These are phyloP conservation scores for Polypterus bichir DNA, from an alignment of 2,113 vertebrate genomes.

Conservation along the genomic window DNA sequence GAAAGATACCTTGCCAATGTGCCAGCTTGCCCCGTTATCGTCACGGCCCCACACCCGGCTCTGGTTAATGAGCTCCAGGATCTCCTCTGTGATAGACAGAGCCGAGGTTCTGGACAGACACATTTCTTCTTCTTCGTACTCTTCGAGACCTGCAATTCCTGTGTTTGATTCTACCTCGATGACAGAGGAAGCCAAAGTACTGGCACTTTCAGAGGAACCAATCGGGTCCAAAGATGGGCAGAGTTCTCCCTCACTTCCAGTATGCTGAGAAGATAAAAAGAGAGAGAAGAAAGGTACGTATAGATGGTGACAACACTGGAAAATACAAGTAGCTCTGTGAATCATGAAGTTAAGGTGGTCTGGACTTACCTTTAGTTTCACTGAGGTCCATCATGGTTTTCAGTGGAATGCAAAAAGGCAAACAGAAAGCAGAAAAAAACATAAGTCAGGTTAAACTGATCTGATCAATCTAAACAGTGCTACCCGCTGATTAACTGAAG, in stretches of 20 bases:
- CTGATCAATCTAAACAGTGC: too few relatives aligned
- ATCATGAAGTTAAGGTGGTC: background rate
- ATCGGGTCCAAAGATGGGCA: slow-evolving; percentile 29
- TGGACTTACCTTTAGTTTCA: slow-evolving; percentile 11
- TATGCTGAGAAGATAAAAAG: slow-evolving; percentile 26
- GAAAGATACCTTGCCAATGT: too few relatives aligned
- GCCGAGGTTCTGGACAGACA: slow-evolving; percentile 30
- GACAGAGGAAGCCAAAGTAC: slow-evolving; percentile 43
- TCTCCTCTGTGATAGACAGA: slow-evolving; percentile 73
- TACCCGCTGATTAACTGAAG: too few relatives aligned
- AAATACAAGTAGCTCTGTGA: background rate
- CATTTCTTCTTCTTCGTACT: slow-evolving; percentile 24
- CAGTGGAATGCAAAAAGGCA: background rate
- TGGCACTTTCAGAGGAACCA: slow-evolving; percentile 32
- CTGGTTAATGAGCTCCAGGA: slow-evolving; percentile 69
- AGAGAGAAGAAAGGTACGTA: background rate
- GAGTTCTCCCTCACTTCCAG: slow-evolving; percentile 60
- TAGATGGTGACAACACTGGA: background rate
- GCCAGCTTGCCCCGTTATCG: background rate
- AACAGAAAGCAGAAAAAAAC: background rate
- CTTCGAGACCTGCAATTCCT: slow-evolving; percentile 20
- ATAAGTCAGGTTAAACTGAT: background rate
- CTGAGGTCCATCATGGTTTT: slow-evolving; percentile 2
- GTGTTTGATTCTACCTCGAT: slow-evolving; percentile 40
- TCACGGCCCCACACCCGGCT: slow-evolving; percentile 41